Base-by-base conservation (phyloP, 2,797 vertebrate species). In the Smutsia gigantea region DNA sequence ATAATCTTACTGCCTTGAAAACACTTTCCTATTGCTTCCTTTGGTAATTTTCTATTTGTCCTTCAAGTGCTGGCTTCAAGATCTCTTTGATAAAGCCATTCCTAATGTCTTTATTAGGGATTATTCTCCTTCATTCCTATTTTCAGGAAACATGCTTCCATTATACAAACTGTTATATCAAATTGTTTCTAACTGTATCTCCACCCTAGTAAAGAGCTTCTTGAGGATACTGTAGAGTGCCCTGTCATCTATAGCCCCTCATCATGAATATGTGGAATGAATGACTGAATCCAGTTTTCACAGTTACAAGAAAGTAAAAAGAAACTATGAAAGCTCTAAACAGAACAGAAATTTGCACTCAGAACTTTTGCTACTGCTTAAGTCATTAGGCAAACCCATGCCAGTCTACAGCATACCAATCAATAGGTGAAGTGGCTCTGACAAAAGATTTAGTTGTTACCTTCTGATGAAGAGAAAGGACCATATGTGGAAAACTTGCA, bases 401-500 rank as follows among this genome's bases (percentile, higher is more conserved):
- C 29, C 37, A 61, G 8, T 64, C 23, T 83, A 71, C 82, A 72
- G 34, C 46, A 66, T 0, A 63, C 21, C 69, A 42, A 75, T 57
- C 17, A 85, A 21, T 15, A 92, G 75, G 14, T 11, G 14, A 72
- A 42, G 61, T 19, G 27, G 31, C 31, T 71, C 71, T 87, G 59
- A 72, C 29, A 11, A 71, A 61, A 77, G 8, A n/a, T 7, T 2
- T 23, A 64, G 53, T 9, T 97, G 98, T 90, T 98, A 99, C 99
- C 99, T 99, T 99, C 98, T 99, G 99, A 98, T 99, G 99, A 61
- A 99, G 99, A 0, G 99, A 99, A 83, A 99, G 99, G 97, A 99
- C 99, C 99, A 99, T 99, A 98, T 99, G 99, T 51, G 99, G 99
- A 98, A 99, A 99, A 98, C 99, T 99, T 79, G 99, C 99, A 97